Conservation (phyloP, 2,888 invertebrate species). For the Eremobia ochroleuca region DNA sequence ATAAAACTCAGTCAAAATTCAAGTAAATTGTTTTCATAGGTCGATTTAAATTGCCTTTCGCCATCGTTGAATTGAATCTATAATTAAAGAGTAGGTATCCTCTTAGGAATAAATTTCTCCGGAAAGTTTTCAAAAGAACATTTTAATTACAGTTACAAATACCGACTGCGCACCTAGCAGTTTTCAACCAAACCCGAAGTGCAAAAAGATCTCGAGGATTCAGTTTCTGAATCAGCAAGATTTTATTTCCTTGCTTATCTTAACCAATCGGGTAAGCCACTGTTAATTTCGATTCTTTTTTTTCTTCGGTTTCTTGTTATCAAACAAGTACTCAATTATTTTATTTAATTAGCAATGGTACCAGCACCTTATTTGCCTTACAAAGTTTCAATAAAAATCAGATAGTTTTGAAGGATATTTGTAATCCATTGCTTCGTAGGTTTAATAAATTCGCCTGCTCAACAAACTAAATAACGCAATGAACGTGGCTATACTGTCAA, state of each 20-base stretch:
- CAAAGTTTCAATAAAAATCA: neutral
- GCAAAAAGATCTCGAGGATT: constrained; percentile 13
- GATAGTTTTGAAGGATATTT: neutral
- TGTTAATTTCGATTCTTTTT: neutral
- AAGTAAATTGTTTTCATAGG: neutral
- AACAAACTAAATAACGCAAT: neutral
- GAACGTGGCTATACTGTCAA: no score
- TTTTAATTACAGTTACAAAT: constrained; percentile 25
- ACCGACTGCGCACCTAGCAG: constrained; percentile 1
- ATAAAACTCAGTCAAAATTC: neutral
- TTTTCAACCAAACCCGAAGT: constrained; percentile 7
- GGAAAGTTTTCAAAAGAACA: neutral
- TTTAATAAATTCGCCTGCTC: neutral
- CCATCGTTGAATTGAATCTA: neutral
- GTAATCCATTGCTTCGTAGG: neutral
- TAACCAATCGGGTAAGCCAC: neutral
- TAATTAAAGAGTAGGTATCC: neutral
- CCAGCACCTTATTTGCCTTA: no score
- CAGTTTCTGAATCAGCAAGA: constrained; percentile 30
- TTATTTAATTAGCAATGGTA: neutral
- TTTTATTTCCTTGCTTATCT: constrained; percentile 19
- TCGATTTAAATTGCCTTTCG: neutral
- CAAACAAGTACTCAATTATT: neutral
- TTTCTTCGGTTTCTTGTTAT: neutral
- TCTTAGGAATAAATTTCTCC: neutral